Evolutionary conservation across 2,888 invertebrate species (phyloP), one percentile per base, ranked within the genome.

Genomic region (Drosophila pegasa): DNA sequence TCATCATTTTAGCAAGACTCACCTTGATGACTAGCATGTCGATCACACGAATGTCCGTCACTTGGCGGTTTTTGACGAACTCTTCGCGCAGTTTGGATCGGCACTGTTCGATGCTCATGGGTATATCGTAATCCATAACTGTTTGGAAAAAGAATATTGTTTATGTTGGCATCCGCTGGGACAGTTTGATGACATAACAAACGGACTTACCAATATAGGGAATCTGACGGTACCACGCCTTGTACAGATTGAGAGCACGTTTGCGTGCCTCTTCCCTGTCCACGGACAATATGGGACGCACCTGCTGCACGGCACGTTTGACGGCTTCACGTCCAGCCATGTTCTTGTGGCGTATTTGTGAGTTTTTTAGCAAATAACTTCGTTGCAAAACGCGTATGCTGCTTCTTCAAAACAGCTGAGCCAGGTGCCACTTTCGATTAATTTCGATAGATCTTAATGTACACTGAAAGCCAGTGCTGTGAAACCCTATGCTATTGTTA

Each of bases 1-100:
- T 3, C 7, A 33, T 7, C 9, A 16, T 16, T 3, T 20, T 10
- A 3, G 3, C 2, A 8, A 14, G 7, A 25, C 82, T 89, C 93
- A 98, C 98, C 95, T 98, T 98, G 65, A 98, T 95, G 45, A 98
- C 96, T 64, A 98, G 94, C 94, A 98, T 94, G 92, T 99, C 98
- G 90, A 98, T 96, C 33, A 97, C 95, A 89, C 98, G 94, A 66
- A 98, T 93, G 92, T 99, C 98, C 45, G 94, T 94, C 0, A 98
- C 94, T 92, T 96, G 90, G 88, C 94, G 94, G 91, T 98, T 94
- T 88, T 95, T 96, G 51, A 93, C 57, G 90, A 98, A 98, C 87
- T 95, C 92, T 89, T 97, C 96, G 71, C 96, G 94, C 29, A 99
- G 91, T 91, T 97, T 97, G 0, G 90, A 92, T 76, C 94, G 93